Evolutionary conservation across 1,140 invertebrate genomes (phyloP).

Genomic region (Ectropis grisescens): DNA sequence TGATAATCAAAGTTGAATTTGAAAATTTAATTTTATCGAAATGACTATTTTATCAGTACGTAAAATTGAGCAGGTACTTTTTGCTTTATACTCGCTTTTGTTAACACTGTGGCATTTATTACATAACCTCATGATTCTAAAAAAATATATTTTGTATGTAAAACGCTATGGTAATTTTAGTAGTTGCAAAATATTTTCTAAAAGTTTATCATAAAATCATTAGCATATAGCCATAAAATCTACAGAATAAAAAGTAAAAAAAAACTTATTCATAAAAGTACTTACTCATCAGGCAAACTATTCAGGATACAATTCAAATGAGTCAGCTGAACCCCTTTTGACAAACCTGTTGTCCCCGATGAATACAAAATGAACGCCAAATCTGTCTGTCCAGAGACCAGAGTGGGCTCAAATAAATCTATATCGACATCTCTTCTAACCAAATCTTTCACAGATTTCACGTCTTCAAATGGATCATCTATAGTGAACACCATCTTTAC

Average conservation of each 20-base stretch:
- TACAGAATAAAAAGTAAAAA: too few relatives aligned
- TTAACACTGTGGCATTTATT: too few relatives aligned
- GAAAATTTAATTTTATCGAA: not conserved
- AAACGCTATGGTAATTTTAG: too few relatives aligned
- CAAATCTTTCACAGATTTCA: conserved; percentile 19
- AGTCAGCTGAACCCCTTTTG: conserved; percentile 83
- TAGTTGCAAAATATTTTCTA: too few relatives aligned
- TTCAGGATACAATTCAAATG: conserved; percentile 73
- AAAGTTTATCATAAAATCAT: too few relatives aligned
- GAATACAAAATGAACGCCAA: conserved; percentile 64
- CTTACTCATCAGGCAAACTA: conserved; percentile 37
- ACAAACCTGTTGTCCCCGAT: conserved; percentile 81
- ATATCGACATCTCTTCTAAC: conserved; percentile 22
- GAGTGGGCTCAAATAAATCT: conserved; percentile 28
- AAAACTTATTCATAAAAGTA: too few relatives aligned
- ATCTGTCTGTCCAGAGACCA: conserved; percentile 31
- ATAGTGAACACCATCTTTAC: conserved; percentile 28
- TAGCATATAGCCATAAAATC: too few relatives aligned
- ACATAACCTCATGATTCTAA: too few relatives aligned
- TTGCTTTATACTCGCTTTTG: too few relatives aligned
- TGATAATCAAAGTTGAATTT: too few relatives aligned
- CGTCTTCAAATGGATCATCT: conserved; percentile 16
- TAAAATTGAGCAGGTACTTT: not conserved
- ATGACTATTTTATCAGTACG: not conserved
- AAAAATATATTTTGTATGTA: too few relatives aligned